These are phyloP conservation scores for Tetramorium parvispinum DNA, from an alignment of 1,140 invertebrate species.

Conservation along the genomic window DNA sequence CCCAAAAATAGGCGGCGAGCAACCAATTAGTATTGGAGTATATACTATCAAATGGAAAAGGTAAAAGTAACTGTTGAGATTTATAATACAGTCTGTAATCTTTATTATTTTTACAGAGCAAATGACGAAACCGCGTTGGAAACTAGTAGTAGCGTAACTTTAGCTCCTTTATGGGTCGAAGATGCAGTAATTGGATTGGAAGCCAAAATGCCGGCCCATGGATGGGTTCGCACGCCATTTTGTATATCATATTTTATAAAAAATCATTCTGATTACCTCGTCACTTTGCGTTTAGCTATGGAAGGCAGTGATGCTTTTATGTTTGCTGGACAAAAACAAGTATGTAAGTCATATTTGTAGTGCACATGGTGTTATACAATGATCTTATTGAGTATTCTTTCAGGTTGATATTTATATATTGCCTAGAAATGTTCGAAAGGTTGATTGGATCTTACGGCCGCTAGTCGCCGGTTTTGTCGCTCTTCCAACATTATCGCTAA, in stretches of 20 bases:
- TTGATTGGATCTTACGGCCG: conserved; percentile 88
- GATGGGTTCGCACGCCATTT: conserved; percentile 90
- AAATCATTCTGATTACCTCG: conserved; percentile 90
- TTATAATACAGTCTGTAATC: conserved; percentile 11
- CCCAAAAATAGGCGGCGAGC: conserved; percentile 85
- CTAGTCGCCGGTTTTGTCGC: conserved; percentile 87
- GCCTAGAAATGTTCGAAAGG: conserved; percentile 86
- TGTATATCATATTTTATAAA: conserved; percentile 90
- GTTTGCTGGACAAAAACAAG: conserved; percentile 96
- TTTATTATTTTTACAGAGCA: conserved; percentile 72
- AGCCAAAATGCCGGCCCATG: conserved; percentile 90
- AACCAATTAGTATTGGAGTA: conserved; percentile 88
- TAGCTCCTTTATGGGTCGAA: conserved; percentile 88
- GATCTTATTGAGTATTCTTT: conserved; percentile 45
- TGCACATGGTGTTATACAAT: neutral
- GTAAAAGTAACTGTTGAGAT: conserved; percentile 81
- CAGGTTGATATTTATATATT: conserved; percentile 87
- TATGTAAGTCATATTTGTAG: conserved; percentile 76
- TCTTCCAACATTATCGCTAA: conserved; percentile 86
- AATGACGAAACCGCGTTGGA: conserved; percentile 76
- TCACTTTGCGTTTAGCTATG: conserved; percentile 91
- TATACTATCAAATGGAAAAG: conserved; percentile 92
- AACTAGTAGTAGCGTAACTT: conserved; percentile 85
- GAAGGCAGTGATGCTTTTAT: conserved; percentile 95
- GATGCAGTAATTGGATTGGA: conserved; percentile 90